A percentile compares a stretch with the other conserved stretches of the same genome.
Evolutionary conservation across 2,888 invertebrate genomes (phyloP).

Genomic region (Drosophila aldrichi): DNA sequence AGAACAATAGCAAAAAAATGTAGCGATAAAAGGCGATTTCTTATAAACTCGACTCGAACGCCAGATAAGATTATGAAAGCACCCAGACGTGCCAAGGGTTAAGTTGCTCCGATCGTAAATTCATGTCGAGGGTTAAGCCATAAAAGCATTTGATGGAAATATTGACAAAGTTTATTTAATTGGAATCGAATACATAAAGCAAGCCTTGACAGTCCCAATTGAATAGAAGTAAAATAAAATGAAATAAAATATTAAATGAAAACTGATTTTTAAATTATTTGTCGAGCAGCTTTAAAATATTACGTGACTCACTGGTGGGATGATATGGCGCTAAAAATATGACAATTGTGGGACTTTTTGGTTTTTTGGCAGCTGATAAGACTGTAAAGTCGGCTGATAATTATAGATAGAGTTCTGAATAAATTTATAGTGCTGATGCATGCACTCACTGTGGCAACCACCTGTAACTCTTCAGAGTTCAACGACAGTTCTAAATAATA

Average conservation of each 20-base stretch:
- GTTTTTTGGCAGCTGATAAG: conserved; percentile 32
- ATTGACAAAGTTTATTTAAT: conserved; percentile 12
- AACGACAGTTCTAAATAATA: conserved; percentile 71
- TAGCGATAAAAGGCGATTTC: conserved; percentile 36
- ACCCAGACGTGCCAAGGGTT: conserved; percentile 31
- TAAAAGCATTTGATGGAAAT: conserved; percentile 35
- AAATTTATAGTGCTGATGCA: too few relatives aligned
- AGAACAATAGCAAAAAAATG: conserved; percentile 9
- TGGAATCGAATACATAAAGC: conserved; percentile 1
- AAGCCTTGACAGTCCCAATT: conserved; percentile 53
- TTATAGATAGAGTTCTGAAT: neutral
- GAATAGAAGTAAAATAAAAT: conserved; percentile 13
- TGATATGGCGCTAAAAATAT: conserved; percentile 23
- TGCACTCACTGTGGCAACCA: conserved; percentile 8
- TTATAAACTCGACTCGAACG: conserved; percentile 6
- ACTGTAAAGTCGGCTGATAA: conserved; percentile 8
- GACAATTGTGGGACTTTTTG: conserved; percentile 3
- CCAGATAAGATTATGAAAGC: conserved; percentile 45
- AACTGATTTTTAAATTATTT: conserved; percentile 31
- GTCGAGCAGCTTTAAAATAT: conserved; percentile 34
- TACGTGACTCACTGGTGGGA: conserved; percentile 48
- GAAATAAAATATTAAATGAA: conserved; percentile 21
- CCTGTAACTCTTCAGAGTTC: conserved; percentile 54
- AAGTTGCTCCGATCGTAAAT: conserved; percentile 2
- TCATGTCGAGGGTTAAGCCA: conserved; percentile 6